phyloP scores from a whole-genome alignment of 1,140 invertebrate species.

The Hestina assimilis region DNA sequence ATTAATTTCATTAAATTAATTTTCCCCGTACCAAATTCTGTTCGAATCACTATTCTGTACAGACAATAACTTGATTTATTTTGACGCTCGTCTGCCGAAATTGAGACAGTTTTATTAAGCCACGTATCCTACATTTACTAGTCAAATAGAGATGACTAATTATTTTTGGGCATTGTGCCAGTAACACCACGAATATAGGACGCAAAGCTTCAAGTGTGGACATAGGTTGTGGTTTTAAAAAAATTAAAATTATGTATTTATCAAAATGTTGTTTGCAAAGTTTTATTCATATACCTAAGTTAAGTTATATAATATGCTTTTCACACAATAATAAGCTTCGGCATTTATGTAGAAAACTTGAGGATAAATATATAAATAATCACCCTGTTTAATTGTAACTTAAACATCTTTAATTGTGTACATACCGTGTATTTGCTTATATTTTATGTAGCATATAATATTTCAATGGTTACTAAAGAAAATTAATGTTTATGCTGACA shows the following conservation, averaged over 20 bases:
- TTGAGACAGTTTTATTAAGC: constrained; percentile 44
- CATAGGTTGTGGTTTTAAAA: neutral
- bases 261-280: neutral
- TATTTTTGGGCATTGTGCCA: constrained; percentile 69
- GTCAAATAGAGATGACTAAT: constrained; percentile 60
- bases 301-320: too few relatives aligned
- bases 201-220: constrained; percentile 26
- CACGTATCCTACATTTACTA: constrained; percentile 48
- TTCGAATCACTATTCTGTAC: neutral
- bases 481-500: too few relatives aligned
- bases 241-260: neutral
- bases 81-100: constrained; percentile 1
- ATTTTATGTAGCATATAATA: too few relatives aligned
- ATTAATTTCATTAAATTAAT: too few relatives aligned
- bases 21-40: neutral
- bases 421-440: too few relatives aligned
- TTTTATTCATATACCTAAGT: too few relatives aligned
- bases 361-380: too few relatives aligned
- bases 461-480: too few relatives aligned
- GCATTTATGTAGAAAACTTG: too few relatives aligned
- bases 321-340: too few relatives aligned
- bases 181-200: constrained; percentile 54
- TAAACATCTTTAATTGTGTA: too few relatives aligned
- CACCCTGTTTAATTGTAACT: too few relatives aligned
- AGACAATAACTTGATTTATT: neutral